Percentiles rank a stretch among this genome's conserved stretches.
Conservation (phyloP, 2,797 vertebrate genomes). For the Anolis apletophallus region DNA sequence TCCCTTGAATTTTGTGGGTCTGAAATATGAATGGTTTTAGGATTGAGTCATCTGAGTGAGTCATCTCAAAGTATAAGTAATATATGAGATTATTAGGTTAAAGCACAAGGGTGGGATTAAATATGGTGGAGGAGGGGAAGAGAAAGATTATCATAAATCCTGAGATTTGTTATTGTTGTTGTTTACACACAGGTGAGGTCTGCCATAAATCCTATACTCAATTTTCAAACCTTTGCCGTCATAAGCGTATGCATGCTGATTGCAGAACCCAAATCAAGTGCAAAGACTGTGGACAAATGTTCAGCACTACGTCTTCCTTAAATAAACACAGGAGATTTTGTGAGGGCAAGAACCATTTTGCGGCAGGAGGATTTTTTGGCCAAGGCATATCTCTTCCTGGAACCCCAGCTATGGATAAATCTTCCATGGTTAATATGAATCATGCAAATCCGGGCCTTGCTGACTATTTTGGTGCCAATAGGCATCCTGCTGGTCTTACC, state of each 20-base stretch:
- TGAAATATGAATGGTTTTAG: background rate
- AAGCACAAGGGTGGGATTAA: slow-evolving; percentile 45
- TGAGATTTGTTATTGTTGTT: slow-evolving; percentile 81
- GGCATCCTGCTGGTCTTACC: slow-evolving; percentile 95
- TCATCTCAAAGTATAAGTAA: slow-evolving; percentile 31
- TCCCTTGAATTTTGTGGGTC: background rate
- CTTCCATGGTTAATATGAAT: slow-evolving; percentile 91
- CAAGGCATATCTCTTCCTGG: slow-evolving; percentile 96
- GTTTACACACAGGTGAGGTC: slow-evolving; percentile 93
- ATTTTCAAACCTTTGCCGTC: slow-evolving; percentile 99
- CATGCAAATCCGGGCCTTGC: slow-evolving; percentile 92
- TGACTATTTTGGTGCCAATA: slow-evolving; percentile 98
- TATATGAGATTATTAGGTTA: slow-evolving; percentile 55
- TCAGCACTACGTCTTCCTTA: slow-evolving; percentile 99
- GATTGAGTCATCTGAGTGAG: slow-evolving; percentile 7
- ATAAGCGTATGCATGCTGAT: slow-evolving; percentile 99
- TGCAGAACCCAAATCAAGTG: slow-evolving; percentile 99
- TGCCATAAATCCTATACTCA: slow-evolving; percentile 99
- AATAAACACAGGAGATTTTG: slow-evolving; percentile 99
- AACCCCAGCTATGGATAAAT: slow-evolving; percentile 94
- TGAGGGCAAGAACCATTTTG: slow-evolving; percentile 99
- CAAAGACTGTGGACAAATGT: slow-evolving; percentile 99
- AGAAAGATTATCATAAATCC: slow-evolving; percentile 78
- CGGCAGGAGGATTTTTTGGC: slow-evolving; percentile 96
- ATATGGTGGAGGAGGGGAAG: slow-evolving; percentile 59